Conservation (phyloP, 2,797 vertebrate genomes). For the Scolopax bukidnonensis region DNA sequence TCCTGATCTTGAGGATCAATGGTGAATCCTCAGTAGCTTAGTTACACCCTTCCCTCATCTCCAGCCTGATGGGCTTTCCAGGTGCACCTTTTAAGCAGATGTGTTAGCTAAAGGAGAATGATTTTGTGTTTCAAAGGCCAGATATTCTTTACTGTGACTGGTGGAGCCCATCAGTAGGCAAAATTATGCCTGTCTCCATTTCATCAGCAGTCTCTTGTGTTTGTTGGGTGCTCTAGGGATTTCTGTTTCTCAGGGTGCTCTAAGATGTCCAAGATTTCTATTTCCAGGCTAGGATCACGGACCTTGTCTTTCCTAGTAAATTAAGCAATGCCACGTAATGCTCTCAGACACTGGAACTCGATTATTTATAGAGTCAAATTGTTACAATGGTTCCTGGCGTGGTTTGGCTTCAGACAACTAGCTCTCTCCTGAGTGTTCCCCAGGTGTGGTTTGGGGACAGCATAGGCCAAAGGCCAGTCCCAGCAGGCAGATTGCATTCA, state of each 20-base stretch:
- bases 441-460: constrained; percentile 20
- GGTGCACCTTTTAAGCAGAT: neutral
- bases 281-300: neutral
- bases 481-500: constrained; percentile 41
- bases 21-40: neutral
- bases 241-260: neutral
- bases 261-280: neutral
- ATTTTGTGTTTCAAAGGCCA: neutral
- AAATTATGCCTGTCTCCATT: neutral
- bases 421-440: neutral
- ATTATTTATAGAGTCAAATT: constrained; percentile 45
- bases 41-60: neutral
- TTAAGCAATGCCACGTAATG: neutral
- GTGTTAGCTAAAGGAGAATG: neutral
- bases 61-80: neutral
- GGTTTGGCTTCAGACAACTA: neutral
- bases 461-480: constrained; percentile 53
- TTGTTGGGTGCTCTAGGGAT: neutral
- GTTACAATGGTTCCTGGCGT: constrained; percentile 2
- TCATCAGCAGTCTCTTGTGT: neutral
- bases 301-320: neutral
- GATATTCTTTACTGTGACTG: neutral
- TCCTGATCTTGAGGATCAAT: neutral
- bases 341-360: neutral
- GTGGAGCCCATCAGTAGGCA: neutral